Evolutionary conservation across 2,797 vertebrate genomes (phyloP).

Genomic region (Eutrigla gurnardus): DNA sequence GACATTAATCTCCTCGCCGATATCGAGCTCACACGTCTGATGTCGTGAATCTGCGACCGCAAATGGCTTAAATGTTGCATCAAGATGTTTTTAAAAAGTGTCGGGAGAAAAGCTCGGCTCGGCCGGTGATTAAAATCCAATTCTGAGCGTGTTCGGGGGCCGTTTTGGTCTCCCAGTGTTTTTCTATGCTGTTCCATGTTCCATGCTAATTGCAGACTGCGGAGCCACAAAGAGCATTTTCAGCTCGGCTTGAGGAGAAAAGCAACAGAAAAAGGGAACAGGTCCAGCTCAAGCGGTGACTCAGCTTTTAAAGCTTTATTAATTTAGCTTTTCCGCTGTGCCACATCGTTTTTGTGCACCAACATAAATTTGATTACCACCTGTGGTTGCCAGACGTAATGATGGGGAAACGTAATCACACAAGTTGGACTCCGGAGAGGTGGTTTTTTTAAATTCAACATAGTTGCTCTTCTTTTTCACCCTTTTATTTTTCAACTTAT

Average conservation of each 20-base stretch:
- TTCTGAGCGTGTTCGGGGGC: constrained; percentile 62
- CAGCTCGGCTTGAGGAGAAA: constrained; percentile 61
- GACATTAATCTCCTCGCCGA: constrained; percentile 32
- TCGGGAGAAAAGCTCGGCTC: constrained; percentile 32
- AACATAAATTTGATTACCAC: constrained; percentile 68
- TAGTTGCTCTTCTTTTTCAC: constrained; percentile 15
- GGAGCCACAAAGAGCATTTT: constrained; percentile 76
- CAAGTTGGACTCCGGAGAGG: constrained; percentile 48
- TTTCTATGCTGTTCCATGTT: constrained; percentile 76
- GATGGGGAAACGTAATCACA: constrained; percentile 65
- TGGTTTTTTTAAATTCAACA: constrained; percentile 49
- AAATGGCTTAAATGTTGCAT: constrained; percentile 28
- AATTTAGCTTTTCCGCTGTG: constrained; percentile 72
- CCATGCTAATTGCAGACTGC: constrained; percentile 78
- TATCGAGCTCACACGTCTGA: constrained; percentile 22
- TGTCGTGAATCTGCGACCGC: constrained; percentile 15
- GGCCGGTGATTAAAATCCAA: constrained; percentile 76
- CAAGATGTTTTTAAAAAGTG: constrained; percentile 38
- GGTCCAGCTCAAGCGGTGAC: constrained; percentile 62
- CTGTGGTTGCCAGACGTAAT: constrained; percentile 75
- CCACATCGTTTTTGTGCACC: constrained; percentile 45
- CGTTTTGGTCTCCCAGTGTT: constrained; percentile 77
- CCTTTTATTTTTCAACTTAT: no score
- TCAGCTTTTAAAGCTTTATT: constrained; percentile 67
- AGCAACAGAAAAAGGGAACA: constrained; percentile 62